Evolutionary conservation across 2,888 invertebrate species (phyloP), one percentile per base, ranked within the genome.

Genomic region (Nyleta sp.): DNA sequence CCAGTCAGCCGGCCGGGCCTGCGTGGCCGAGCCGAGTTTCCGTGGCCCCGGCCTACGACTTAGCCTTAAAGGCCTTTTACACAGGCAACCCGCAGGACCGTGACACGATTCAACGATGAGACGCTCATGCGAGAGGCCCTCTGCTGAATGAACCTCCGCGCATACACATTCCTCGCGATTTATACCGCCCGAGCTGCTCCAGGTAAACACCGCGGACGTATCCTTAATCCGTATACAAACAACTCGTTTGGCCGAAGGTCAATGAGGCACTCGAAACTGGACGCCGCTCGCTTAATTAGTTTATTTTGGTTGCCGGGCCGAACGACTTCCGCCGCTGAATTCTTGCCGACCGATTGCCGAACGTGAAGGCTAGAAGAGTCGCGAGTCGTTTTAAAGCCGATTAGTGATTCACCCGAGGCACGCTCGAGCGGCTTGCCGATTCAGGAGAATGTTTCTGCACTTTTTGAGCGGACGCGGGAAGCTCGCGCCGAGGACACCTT

Each of bases 1-100:
- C 86, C 86, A 81, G 93, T 92, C 92, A 92, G 91, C 86, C 91
- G 91, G 91, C 91, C 91, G 92, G 92, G 92, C 91, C 91, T 85
- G 85, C 87, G 85, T 85, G 91, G 91, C 91, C 91, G 92, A 92
- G 92, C 78, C 78, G 64, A 75, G 77, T 79, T 79, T 74, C 75
- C 78, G 81, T 81, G 71, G 74, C 67, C 68, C 60, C 73, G 55
- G 53, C 53, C 46, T 53, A 28, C 55, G 78, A 71, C 76, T 77
- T 57, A 64, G 71, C 67, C 80, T 65, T 71, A 77, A 73, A 70
- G 76, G 74, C 74, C 75, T 72, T 76, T 72, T 75, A 65, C 78
- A 67, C 65, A 78, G 78, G 74, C 72, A 80, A 73, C 67, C 67
- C 77, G 81, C 82, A 80, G 82, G 76, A 81, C 82, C 83, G 81